phyloP scores from a whole-genome alignment of 2,113 vertebrate species.

The Eudyptes chrysolophus region DNA sequence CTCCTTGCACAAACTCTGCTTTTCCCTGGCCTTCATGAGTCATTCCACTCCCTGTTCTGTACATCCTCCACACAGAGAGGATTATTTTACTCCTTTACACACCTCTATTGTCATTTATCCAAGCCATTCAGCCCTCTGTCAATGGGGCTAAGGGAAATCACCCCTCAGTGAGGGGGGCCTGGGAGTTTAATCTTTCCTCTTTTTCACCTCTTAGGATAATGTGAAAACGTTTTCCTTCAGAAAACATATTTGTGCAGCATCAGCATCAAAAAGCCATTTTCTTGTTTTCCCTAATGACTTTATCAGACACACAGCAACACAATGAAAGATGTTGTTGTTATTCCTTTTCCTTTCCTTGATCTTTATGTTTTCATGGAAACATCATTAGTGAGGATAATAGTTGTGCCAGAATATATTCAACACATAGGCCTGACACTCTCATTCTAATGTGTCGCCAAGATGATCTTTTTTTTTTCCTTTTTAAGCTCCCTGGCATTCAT shows the following conservation, averaged over 20 bases:
- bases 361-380: conserved; percentile 48
- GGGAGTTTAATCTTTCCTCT: neutral
- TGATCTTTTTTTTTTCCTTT: neutral
- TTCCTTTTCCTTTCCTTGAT: conserved; percentile 55
- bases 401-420: conserved; percentile 42
- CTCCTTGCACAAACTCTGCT: neutral
- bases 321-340: conserved; percentile 56
- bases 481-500: neutral
- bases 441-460: neutral
- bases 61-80: neutral
- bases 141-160: neutral
- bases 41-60: neutral
- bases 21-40: neutral
- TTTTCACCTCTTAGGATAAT: conserved; percentile 61
- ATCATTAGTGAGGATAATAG: conserved; percentile 46
- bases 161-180: neutral
- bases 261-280: conserved; percentile 74
- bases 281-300: conserved; percentile 68
- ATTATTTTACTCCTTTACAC: neutral
- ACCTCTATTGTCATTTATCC: neutral
- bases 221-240: conserved; percentile 64
- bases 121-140: neutral
- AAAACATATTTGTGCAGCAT: conserved; percentile 70
- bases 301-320: conserved; percentile 61
- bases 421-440: conserved; percentile 6